Conservation (phyloP, 2,113 vertebrate species). For the Lasiurus borealis region DNA sequence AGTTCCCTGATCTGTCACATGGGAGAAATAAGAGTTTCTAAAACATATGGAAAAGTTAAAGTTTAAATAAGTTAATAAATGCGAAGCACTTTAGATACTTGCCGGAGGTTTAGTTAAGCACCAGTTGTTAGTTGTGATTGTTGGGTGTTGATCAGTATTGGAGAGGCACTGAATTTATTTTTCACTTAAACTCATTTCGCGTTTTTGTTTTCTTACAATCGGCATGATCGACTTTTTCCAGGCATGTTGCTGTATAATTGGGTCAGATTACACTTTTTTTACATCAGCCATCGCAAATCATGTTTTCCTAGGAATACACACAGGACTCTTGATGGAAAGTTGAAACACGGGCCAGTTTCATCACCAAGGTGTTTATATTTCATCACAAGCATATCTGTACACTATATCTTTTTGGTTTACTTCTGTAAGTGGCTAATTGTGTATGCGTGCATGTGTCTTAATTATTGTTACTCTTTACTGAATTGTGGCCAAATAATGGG, state of each 20-base stretch:
- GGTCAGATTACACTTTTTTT: conserved; percentile 66
- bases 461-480: not conserved
- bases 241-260: conserved; percentile 22
- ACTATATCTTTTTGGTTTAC: not conserved
- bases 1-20: not conserved
- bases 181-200: not conserved
- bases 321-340: not conserved
- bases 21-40: not conserved
- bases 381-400: not conserved
- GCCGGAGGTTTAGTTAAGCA: not conserved
- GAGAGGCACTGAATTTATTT: not conserved
- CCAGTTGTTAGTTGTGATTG: not conserved
- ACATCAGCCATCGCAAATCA: conserved; percentile 60
- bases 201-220: not conserved
- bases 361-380: conserved; percentile 39
- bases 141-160: not conserved
- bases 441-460: not conserved
- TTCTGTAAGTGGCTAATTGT: not conserved
- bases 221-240: not conserved
- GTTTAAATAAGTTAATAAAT: not conserved
- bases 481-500: not conserved
- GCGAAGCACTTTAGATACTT: not conserved
- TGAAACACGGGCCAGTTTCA: conserved; percentile 38
- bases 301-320: conserved; percentile 49
- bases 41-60: not conserved